Conservation (phyloP, 2,888 invertebrate genomes). For the Xylota segnis region DNA sequence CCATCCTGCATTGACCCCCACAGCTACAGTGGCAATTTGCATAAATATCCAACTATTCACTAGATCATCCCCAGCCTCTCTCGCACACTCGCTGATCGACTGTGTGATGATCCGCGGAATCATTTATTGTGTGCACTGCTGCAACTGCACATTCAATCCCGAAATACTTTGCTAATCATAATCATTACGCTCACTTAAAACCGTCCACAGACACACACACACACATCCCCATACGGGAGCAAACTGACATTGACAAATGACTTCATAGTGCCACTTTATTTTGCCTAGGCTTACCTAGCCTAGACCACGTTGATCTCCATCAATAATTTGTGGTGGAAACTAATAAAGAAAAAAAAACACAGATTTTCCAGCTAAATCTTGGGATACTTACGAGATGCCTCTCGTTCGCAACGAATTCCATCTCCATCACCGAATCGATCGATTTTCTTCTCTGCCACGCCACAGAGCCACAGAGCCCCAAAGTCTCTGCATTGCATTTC, state of each 20-base stretch:
- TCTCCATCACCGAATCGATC: constrained; percentile 74
- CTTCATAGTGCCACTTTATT: constrained; percentile 75
- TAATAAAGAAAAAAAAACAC: constrained; percentile 17
- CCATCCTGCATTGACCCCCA: constrained; percentile 69
- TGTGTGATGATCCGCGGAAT: constrained; percentile 55
- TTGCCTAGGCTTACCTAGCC: constrained; percentile 47
- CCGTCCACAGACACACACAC: constrained; percentile 42
- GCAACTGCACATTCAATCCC: constrained; percentile 72
- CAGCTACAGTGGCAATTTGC: constrained; percentile 73
- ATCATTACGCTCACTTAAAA: constrained; percentile 76
- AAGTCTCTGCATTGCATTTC: constrained; percentile 47
- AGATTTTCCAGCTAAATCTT: constrained; percentile 68
- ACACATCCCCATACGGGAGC: constrained; percentile 34
- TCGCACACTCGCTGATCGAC: constrained; percentile 11
- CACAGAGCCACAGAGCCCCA: constrained; percentile 20
- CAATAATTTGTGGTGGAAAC: constrained; percentile 68
- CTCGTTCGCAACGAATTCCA: constrained; percentile 69
- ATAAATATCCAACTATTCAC: constrained; percentile 66
- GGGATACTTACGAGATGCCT: constrained; percentile 37
- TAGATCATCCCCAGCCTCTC: constrained; percentile 49
- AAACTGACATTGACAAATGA: constrained; percentile 77
- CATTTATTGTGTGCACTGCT: constrained; percentile 55
- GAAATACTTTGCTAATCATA: constrained; percentile 75
- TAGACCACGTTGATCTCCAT: constrained; percentile 61
- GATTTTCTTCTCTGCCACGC: constrained; percentile 72